phyloP scores from a whole-genome alignment of 2,888 invertebrate species.

The Gandaritis pyraliata region DNA sequence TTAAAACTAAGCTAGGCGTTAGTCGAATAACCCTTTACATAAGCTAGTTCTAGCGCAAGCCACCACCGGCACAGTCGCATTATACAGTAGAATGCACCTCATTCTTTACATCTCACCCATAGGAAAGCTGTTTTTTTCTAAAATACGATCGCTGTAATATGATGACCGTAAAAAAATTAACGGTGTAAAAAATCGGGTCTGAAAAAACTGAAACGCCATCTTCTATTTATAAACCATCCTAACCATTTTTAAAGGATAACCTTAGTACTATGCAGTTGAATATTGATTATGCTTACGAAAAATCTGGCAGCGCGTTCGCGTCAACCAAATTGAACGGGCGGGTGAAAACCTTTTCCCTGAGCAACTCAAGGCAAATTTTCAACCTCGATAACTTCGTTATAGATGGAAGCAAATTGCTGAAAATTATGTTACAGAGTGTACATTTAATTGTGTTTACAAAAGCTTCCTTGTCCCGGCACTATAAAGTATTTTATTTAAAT shows the following conservation, averaged over 20 bases:
- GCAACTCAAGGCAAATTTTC: background rate
- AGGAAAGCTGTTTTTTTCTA: constrained; percentile 8
- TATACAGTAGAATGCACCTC: constrained; percentile 25
- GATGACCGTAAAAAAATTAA: too few relatives aligned
- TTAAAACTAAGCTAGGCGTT: background rate
- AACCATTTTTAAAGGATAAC: too few relatives aligned
- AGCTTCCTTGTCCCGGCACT: background rate
- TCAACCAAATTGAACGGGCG: background rate
- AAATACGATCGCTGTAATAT: background rate
- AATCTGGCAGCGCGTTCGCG: too few relatives aligned
- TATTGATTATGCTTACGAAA: background rate
- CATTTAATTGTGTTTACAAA: background rate
- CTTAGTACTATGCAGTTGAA: background rate
- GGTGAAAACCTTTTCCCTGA: too few relatives aligned
- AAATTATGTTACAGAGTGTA: background rate
- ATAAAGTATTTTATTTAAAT: too few relatives aligned
- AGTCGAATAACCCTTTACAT: background rate
- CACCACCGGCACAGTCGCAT: background rate
- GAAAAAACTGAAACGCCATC: too few relatives aligned
- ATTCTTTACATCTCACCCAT: constrained; percentile 30
- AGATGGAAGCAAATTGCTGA: constrained; percentile 5
- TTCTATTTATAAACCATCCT: too few relatives aligned
- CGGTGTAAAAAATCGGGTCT: too few relatives aligned
- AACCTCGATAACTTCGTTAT: background rate
- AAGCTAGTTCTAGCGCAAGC: background rate